phyloP scores from a whole-genome alignment of 2,113 vertebrate genomes.

The Elanus axillaris region DNA sequence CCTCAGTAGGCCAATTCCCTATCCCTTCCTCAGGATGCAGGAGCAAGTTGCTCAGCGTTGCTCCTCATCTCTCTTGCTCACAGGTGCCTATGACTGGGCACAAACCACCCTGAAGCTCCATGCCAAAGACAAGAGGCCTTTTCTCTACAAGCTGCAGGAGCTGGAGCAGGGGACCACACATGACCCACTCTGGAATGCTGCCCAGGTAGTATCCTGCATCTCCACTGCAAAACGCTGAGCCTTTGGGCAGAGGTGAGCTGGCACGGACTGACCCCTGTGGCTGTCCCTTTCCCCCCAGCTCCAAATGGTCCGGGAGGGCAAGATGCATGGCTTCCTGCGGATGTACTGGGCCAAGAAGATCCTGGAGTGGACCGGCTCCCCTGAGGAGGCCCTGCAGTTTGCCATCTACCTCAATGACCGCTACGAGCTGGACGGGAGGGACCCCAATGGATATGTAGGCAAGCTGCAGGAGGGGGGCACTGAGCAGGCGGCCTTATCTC shows the following conservation, averaged over 20 bases:
- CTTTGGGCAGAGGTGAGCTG: not conserved
- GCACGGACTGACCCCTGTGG: fast-evolving
- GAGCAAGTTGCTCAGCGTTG: not conserved
- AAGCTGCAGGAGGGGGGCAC: not conserved
- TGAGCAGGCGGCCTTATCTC: not conserved
- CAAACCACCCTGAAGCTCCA: slow-evolving; percentile 83
- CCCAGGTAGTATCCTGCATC: slow-evolving; percentile 69
- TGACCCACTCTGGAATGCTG: slow-evolving; percentile 84
- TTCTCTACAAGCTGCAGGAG: slow-evolving; percentile 75
- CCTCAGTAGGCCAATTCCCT: not conserved
- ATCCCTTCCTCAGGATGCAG: not conserved
- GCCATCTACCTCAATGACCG: slow-evolving; percentile 85
- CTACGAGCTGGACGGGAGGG: slow-evolving; percentile 80
- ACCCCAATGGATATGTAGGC: slow-evolving; percentile 84
- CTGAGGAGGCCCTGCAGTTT: slow-evolving; percentile 81
- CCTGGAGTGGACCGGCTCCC: slow-evolving; percentile 85
- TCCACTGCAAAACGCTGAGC: not conserved
- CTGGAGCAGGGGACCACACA: slow-evolving; percentile 80
- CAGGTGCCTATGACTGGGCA: slow-evolving; percentile 79
- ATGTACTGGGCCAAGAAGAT: slow-evolving; percentile 98
- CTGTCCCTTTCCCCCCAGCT: not conserved
- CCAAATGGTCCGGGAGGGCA: slow-evolving; percentile 84
- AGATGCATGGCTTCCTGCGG: slow-evolving; percentile 87
- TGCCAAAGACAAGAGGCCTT: slow-evolving; percentile 74
- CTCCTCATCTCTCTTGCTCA: not conserved